phyloP scores from a whole-genome alignment of 2,113 vertebrate species.

The Zosterops lateralis region DNA sequence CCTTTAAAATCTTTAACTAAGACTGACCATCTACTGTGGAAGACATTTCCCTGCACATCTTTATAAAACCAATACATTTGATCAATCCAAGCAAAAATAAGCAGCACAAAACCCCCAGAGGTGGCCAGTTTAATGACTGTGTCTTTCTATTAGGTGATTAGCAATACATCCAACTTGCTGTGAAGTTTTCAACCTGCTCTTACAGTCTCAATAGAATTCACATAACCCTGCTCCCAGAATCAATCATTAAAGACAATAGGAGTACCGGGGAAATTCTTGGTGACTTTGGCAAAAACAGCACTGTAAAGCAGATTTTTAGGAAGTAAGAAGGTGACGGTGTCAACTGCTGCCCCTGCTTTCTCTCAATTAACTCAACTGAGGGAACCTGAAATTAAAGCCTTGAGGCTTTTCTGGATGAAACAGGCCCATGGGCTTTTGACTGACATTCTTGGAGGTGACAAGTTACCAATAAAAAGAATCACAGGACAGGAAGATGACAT shows the following conservation, averaged over 20 bases:
- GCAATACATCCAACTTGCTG: neutral
- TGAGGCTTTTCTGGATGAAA: neutral
- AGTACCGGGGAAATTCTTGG: neutral
- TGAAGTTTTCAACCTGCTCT: neutral
- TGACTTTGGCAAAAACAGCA: neutral
- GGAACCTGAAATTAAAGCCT: neutral
- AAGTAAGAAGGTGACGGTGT: neutral
- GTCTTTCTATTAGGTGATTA: neutral
- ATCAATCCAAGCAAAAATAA: constrained; percentile 12
- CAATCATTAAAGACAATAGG: accelerated
- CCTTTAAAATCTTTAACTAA: neutral
- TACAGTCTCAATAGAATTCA: neutral
- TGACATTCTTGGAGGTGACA: neutral
- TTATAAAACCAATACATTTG: neutral
- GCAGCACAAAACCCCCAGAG: neutral
- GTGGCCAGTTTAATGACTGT: neutral
- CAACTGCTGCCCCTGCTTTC: neutral
- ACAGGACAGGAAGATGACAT: neutral
- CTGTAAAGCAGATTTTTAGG: neutral
- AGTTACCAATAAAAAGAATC: neutral
- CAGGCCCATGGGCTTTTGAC: neutral
- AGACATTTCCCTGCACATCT: neutral
- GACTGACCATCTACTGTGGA: neutral
- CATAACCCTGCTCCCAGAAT: neutral
- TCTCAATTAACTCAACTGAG: neutral